phyloP scores from a whole-genome alignment of 2,113 vertebrate species.

The Odobenus rosmarus region DNA sequence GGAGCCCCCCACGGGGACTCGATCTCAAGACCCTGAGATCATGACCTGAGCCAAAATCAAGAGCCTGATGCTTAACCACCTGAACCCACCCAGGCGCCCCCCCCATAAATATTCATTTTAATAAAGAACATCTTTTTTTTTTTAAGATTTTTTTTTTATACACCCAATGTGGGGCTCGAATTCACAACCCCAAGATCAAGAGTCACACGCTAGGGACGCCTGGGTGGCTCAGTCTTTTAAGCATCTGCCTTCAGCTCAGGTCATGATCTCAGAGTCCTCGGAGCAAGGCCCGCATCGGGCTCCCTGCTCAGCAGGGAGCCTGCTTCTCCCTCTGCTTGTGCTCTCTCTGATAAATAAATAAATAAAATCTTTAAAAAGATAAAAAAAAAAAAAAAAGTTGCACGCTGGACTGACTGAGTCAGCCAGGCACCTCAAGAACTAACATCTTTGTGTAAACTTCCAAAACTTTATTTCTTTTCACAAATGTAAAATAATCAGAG shows the following conservation, averaged over 20 bases:
- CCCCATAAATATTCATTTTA: too few relatives aligned
- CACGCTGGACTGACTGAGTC: not conserved
- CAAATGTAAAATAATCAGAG: constrained; percentile 36
- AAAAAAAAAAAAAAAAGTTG: not conserved
- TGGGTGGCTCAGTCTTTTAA: too few relatives aligned
- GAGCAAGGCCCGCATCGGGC: not conserved
- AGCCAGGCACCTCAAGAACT: not conserved
- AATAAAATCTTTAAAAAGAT: too few relatives aligned
- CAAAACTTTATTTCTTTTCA: constrained; percentile 31
- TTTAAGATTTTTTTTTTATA: too few relatives aligned
- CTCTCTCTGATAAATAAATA: not conserved
- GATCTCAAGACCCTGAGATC: not conserved
- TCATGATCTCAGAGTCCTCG: not conserved
- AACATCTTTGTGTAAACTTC: not conserved
- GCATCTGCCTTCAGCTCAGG: not conserved
- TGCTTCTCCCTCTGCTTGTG: not conserved
- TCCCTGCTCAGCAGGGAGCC: not conserved
- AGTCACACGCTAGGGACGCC: not conserved
- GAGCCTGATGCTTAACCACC: not conserved
- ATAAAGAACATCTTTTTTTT: too few relatives aligned
- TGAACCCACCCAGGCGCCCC: not conserved
- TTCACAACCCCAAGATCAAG: not conserved
- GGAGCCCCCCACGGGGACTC: not conserved
- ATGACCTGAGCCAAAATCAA: not conserved
- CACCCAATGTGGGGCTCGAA: not conserved